Evolutionary conservation across 2,797 vertebrate genomes (phyloP).

Genomic region (Dicrostonyx torquatus): DNA sequence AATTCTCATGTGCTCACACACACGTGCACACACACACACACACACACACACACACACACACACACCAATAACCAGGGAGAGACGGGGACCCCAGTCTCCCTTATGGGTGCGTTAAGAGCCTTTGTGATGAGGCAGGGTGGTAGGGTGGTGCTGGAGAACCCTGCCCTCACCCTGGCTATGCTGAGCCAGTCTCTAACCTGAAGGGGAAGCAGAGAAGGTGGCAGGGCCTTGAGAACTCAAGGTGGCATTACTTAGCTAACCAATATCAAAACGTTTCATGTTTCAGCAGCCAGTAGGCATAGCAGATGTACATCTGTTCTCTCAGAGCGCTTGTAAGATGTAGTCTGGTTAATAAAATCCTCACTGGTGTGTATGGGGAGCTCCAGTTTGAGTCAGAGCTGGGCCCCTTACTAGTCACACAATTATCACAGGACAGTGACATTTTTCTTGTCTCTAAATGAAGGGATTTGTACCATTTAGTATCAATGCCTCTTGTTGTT

Average conservation of each 20-base stretch:
- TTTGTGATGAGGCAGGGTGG: not conserved
- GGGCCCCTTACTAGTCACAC: not conserved
- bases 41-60: not conserved
- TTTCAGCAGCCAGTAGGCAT: not conserved
- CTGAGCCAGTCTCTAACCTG: not conserved
- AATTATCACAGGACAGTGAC: not conserved
- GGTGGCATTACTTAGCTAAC: not conserved
- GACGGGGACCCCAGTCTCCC: rapidly evolving
- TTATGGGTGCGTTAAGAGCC: rapidly evolving
- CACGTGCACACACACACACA: not conserved
- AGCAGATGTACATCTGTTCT: not conserved
- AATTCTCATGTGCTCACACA: not conserved
- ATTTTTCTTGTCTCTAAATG: not conserved
- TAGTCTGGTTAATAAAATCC: not conserved
- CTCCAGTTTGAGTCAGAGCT: not conserved
- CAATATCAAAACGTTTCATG: not conserved
- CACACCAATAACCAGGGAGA: not conserved
- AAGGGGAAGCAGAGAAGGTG: not conserved
- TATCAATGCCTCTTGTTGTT: not conserved
- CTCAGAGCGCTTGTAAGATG: not conserved
- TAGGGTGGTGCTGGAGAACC: not conserved
- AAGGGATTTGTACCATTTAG: not conserved
- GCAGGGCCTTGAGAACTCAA: not conserved
- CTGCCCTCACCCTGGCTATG: not conserved
- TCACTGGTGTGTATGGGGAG: not conserved